Base-by-base conservation (phyloP, 1,140 invertebrate genomes). In the Drosophila carrolli region DNA sequence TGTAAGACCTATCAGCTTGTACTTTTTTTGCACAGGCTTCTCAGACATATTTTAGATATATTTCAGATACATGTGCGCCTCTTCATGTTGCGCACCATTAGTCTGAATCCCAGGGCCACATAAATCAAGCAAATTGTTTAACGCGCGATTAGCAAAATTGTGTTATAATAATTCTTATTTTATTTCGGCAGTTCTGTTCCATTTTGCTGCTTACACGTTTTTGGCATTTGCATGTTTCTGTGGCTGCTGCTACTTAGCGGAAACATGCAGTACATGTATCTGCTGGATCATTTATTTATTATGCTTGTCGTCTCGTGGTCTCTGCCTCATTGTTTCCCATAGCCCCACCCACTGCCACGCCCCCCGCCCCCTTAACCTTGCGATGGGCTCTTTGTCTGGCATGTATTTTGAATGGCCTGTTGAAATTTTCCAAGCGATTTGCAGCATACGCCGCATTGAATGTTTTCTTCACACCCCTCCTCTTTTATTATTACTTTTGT, bases 111-210 rank as follows among this genome's bases (percentile, higher is more conserved):
- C 50, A 44, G 16, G 47, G 40, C 51, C 57, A 55, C 66, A 89
- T 89, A 89, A 89, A 89, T 89, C 85, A 89, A 81, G 61, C 65
- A 84, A 89, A 89, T 89, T 83, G 84, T 89, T 89, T 89, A 89
- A 89, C 84, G 84, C 84, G 74, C 84, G 84, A 89, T 89, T 89
- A 89, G 85, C 84, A 84, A 83, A 83, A 89, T 80, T 89, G 76
- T 89, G 79, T 85, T 77, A 89, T 88, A 89, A 89, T 89, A 72
- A 77, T 78, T 78, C 59, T 80, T 89, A 68, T 81, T 70, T 73
- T 66, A 66, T 75, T 88, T 80, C 23, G 16, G 48, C 32, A 55
- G 59, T 70, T 77, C 53, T 32, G 29, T 32, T 75, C 43, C 78
- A 41, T 73, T 53, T 63, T 78, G 60, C 46, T 38, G 59, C 47